Evolutionary conservation across 2,113 vertebrate genomes (phyloP), one percentile per base, ranked within the genome.

Genomic region (Forbesichthys agassizii): DNA sequence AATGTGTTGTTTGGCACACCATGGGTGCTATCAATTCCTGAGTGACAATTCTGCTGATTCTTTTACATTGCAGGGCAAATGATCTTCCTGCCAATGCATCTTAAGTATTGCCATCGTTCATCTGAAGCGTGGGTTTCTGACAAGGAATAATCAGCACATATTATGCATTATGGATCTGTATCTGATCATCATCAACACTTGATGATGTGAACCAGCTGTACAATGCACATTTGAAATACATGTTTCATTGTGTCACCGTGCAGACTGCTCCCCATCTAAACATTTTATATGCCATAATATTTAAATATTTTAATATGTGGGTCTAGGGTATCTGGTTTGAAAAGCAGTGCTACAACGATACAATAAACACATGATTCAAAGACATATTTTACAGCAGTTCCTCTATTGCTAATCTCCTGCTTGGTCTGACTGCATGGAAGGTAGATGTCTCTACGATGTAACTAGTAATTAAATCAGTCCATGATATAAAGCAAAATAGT

Each of bases 101-200:
- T 72, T 47, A 66, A 73, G 64, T 61, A 36, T 75, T 18, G 48
- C 51, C 48, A 11, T 70, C 62, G 18, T 20, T 58, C 56, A 33
- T 58, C 56, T 58, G 20, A 70, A 55, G 12, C 3, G 13, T 63
- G 65, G 11, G 48, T 5, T 27, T 52, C 54, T 71, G 73, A 72
- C 49, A 36, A 68, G 75, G 77, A 86, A 83, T 79, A 74, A 83
- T 83, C 75, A 78, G 68, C 11, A 2, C 66, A 72, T 84, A 64
- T 71, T 78, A 57, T 68, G 48, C 36, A 74, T 74, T 77, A 80
- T 78, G 64, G 60, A 71, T 63, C 63, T 53, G 52, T 65, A 64
- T 62, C 69, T 49, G 77, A 59, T 67, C 64, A 33, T 58, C 20
- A 58, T 42, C 56, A 33, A 83, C 84, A 68, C 11, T 73, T 77